A percentile compares a stretch with the other conserved stretches of the same genome.
Conservation (phyloP, 2,113 vertebrate genomes). For the Myrmecobius fasciatus region DNA sequence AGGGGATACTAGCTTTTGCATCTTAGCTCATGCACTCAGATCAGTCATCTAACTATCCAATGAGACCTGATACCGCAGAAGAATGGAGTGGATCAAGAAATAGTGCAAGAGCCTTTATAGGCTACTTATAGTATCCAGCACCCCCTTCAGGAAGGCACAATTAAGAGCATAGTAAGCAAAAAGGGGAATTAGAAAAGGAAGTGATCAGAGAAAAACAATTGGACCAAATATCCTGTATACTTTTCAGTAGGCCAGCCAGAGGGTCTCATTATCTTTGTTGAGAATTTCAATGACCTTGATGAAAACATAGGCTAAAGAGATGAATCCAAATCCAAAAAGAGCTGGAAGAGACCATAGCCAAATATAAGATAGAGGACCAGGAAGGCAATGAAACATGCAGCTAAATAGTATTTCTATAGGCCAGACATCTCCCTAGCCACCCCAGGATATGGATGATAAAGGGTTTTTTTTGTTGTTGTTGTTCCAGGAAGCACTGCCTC, state of each 20-base stretch:
- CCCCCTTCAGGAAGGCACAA: conserved; percentile 92
- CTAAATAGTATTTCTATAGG: not conserved
- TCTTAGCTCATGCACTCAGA: conserved; percentile 87
- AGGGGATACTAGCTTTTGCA: conserved; percentile 84
- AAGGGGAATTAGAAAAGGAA: conserved; percentile 98
- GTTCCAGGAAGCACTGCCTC: not conserved
- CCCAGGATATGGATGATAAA: not conserved
- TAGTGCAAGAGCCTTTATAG: conserved; percentile 96
- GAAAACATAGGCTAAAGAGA: conserved; percentile 94
- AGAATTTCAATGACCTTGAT: conserved; percentile 96
- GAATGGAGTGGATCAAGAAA: conserved; percentile 88
- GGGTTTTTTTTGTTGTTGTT: not conserved
- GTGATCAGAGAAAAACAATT: conserved; percentile 94
- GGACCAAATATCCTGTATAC: conserved; percentile 95
- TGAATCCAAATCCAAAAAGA: conserved; percentile 97
- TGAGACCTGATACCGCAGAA: conserved; percentile 89
- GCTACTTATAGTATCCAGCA: conserved; percentile 95
- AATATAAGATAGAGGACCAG: conserved; percentile 94
- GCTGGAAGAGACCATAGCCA: conserved; percentile 92
- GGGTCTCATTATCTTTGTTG: conserved; percentile 94
- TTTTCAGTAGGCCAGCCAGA: conserved; percentile 97
- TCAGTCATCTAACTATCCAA: conserved; percentile 89
- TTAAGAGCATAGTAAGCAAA: conserved; percentile 88
- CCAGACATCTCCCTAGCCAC: not conserved
- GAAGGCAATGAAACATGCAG: conserved; percentile 85